phyloP scores from a whole-genome alignment of 2,113 vertebrate species.

The Tetrax tetrax region DNA sequence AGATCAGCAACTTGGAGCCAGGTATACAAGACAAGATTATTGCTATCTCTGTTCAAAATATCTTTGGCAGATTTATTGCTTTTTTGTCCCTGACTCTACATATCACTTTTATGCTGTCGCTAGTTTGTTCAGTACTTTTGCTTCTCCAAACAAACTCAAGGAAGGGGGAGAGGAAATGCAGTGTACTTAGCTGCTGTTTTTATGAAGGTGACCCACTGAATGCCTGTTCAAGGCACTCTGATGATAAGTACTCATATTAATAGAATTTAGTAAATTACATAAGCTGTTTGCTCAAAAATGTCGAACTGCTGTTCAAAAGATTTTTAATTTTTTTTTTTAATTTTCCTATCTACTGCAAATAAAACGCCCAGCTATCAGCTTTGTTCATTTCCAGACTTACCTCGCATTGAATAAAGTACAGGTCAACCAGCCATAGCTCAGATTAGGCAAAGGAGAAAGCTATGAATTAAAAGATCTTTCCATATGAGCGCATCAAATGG shows the following conservation, averaged over 20 bases:
- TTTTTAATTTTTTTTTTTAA: background rate
- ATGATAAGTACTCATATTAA: slow-evolving; percentile 17
- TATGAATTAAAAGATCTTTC: slow-evolving; percentile 13
- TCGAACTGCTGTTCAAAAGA: background rate
- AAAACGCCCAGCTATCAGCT: background rate
- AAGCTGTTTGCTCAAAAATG: slow-evolving; percentile 34
- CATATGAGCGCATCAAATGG: background rate
- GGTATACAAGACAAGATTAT: slow-evolving; percentile 56
- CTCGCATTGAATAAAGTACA: background rate
- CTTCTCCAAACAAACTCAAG: slow-evolving; percentile 37
- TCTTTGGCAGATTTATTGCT: slow-evolving; percentile 46
- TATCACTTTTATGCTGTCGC: slow-evolving; percentile 39
- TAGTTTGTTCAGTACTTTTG: slow-evolving; percentile 12
- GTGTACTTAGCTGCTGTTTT: background rate
- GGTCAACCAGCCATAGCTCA: background rate
- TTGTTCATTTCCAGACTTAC: slow-evolving; percentile 27
- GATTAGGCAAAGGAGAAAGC: slow-evolving; percentile 24
- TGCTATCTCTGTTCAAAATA: slow-evolving; percentile 55
- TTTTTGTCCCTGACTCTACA: slow-evolving; percentile 45
- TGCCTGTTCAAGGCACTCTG: background rate
- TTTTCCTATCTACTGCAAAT: slow-evolving; percentile 27
- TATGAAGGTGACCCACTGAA: slow-evolving; percentile 25
- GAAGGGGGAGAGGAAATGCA: background rate
- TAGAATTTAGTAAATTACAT: slow-evolving; percentile 31
- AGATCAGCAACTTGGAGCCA: slow-evolving; percentile 45